A percentile compares a stretch with the other conserved stretches of the same genome.
These are phyloP conservation scores for Zaprionus capensis DNA, from an alignment of 1,140 invertebrate genomes.

Conservation along the genomic window DNA sequence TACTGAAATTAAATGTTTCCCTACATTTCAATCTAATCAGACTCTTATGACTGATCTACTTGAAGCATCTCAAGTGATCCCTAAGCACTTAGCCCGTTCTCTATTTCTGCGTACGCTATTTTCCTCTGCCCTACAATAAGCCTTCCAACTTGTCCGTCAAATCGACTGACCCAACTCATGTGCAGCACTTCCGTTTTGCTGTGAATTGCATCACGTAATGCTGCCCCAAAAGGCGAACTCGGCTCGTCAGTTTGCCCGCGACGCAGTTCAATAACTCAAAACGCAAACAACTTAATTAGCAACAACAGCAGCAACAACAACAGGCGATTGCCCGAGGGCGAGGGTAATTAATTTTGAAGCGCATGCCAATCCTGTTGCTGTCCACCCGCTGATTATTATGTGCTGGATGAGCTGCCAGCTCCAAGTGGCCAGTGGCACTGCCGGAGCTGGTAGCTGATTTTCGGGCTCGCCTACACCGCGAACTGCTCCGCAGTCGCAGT, in stretches of 20 bases:
- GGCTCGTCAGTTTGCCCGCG: slow-evolving; percentile 27
- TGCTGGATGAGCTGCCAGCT: slow-evolving; percentile 47
- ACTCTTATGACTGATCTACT: too few relatives aligned
- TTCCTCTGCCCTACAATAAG: neutral
- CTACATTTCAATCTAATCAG: too few relatives aligned
- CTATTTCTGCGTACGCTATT: neutral
- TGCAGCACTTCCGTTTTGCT: slow-evolving; percentile 27
- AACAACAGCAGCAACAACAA: slow-evolving; percentile 45
- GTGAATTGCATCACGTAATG: slow-evolving; percentile 61
- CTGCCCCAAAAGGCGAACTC: slow-evolving; percentile 53
- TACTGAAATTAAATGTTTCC: too few relatives aligned
- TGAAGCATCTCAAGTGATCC: too few relatives aligned
- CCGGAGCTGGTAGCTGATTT: slow-evolving; percentile 50
- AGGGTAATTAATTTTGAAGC: slow-evolving; percentile 76
- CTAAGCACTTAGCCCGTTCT: too few relatives aligned
- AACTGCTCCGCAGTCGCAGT: slow-evolving; percentile 10
- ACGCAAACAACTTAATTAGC: slow-evolving; percentile 81
- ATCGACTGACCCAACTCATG: neutral
- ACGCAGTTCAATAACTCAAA: slow-evolving; percentile 76
- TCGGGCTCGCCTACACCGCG: slow-evolving; percentile 64
- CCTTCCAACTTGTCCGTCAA: neutral
- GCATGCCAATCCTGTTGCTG: slow-evolving; percentile 80
- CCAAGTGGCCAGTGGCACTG: slow-evolving; percentile 22
- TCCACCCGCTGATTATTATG: slow-evolving; percentile 82
- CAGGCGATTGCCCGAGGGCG: slow-evolving; percentile 21